Conservation (phyloP, 2,888 invertebrate species). For the Eubasilissa splendida region DNA sequence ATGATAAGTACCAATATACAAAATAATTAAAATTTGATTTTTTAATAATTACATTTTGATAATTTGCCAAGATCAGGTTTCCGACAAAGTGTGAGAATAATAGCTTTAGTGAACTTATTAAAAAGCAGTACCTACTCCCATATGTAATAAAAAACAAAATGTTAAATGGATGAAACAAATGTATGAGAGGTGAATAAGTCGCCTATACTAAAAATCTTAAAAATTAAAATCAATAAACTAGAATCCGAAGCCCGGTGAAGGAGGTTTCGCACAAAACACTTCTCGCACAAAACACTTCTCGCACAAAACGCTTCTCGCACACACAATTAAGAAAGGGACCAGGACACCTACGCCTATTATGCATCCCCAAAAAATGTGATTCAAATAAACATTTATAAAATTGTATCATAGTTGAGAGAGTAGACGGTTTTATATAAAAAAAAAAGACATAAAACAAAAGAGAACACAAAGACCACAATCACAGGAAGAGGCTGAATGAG, state of each 20-base stretch:
- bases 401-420: slow-evolving; percentile 18
- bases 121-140: slow-evolving; percentile 24
- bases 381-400: slow-evolving; percentile 23
- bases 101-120: neutral
- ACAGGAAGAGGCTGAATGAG: slow-evolving; percentile 17
- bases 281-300: slow-evolving; percentile 13
- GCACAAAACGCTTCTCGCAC: slow-evolving; percentile 6
- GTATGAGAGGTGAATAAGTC: slow-evolving; percentile 52
- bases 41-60: neutral
- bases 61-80: neutral
- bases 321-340: slow-evolving; percentile 6
- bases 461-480: slow-evolving; percentile 42
- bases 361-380: slow-evolving; percentile 17
- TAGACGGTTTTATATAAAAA: slow-evolving; percentile 21
- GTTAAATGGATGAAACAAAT: slow-evolving; percentile 48
- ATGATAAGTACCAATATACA: neutral
- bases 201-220: slow-evolving; percentile 54
- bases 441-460: slow-evolving; percentile 34
- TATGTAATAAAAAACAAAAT: slow-evolving; percentile 48
- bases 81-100: too few species aligned
- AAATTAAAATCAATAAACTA: slow-evolving; percentile 56
- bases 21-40: neutral
- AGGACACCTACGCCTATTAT: slow-evolving; percentile 1
- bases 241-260: slow-evolving; percentile 36
- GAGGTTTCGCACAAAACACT: slow-evolving; percentile 26